phyloP scores from a whole-genome alignment of 1,140 invertebrate genomes.

The Musca domestica region DNA sequence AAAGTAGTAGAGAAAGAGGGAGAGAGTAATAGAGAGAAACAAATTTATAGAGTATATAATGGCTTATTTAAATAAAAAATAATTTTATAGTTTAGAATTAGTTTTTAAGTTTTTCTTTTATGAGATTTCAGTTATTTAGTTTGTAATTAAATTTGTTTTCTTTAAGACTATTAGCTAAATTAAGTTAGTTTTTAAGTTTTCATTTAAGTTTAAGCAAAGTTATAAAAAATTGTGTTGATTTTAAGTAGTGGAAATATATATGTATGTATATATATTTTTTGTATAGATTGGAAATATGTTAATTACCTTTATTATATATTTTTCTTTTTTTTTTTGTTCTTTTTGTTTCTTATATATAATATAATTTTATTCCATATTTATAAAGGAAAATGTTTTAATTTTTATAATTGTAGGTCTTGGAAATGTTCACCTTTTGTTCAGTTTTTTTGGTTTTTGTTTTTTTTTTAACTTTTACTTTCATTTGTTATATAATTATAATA shows the following conservation, averaged over 20 bases:
- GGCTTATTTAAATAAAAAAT: too few species aligned
- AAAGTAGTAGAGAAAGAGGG: background rate
- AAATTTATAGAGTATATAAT: background rate
- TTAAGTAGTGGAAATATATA: background rate
- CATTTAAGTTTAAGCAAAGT: conserved; percentile 2
- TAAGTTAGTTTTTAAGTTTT: background rate
- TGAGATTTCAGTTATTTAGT: conserved; percentile 2
- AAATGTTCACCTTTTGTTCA: conserved; percentile 5
- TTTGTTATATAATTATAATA: background rate
- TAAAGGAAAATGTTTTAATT: background rate
- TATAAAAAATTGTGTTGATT: conserved; percentile 10
- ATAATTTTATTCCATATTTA: background rate
- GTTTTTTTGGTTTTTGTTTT: background rate
- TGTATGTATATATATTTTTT: background rate
- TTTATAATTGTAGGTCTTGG: background rate
- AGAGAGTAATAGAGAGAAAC: background rate
- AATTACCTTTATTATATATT: background rate
- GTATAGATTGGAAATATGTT: background rate
- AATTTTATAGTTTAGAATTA: too few species aligned
- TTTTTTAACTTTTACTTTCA: background rate
- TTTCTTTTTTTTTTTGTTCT: conserved; percentile 1
- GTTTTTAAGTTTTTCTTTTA: background rate
- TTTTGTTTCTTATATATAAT: background rate
- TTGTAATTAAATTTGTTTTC: background rate
- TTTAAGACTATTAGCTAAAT: background rate